Base-by-base conservation (phyloP, 1,140 invertebrate genomes). In the Drosophila arawakana region DNA sequence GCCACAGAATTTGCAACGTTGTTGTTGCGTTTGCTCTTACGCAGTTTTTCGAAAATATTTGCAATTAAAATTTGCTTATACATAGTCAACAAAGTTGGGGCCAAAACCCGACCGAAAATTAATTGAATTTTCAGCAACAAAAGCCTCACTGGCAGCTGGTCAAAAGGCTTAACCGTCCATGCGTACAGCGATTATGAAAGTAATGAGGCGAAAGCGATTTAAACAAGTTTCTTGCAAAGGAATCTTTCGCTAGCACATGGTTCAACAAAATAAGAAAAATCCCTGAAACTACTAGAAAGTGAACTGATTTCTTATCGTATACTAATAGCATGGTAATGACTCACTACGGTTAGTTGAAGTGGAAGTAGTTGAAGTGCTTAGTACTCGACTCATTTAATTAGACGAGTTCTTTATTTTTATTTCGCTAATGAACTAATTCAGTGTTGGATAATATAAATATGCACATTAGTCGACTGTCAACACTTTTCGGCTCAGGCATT, bases 401-500 rank as follows among this genome's bases (percentile, higher is more conserved):
- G 39, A 7, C 34, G 25, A 35, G 8, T 43, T 41, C n/a, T 39
- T 46, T 39, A 6, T 57, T 44, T 62, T 76, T 49, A 52, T 43
- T 46, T 58, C 7, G 13, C 65, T 71, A 82, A 79, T 82, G 44
- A 82, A 73, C 72, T 68, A 68, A 82, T 79, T 76, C 65, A 60
- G 37, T 50, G 41, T 13, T 61, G 60, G 35, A 10, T 55, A 50
- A 74, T 59, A 60, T 54, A 59, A 73, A 77, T 65, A 65, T 13
- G 41, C 47, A 52, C 68, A 85, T 79, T 84, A 78, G 70, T 78
- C 66, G 49, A 34, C 81, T 84, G 81, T 85, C 81, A 85, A 73
- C 81, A 80, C 70, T 73, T 75, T 78, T 78, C 49, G 58, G 46
- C 43, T n/a, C 9, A 61, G 39, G 61, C 60, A 13, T 70, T 73